These are phyloP conservation scores for Acipenser oxyrinchus DNA, from an alignment of 2,797 vertebrate species.

Conservation along the genomic window DNA sequence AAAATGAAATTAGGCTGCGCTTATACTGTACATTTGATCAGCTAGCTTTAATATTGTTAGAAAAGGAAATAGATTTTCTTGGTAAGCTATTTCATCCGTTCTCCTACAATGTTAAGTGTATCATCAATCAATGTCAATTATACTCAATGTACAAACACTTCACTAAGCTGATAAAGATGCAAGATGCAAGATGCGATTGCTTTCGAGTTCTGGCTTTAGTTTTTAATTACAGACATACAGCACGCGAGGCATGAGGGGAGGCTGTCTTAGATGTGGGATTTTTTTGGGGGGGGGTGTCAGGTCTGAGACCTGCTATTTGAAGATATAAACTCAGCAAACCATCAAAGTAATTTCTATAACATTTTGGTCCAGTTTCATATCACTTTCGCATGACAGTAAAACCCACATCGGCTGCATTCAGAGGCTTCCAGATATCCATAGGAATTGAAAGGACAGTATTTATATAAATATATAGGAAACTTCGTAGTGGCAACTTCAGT, in stretches of 20 bases:
- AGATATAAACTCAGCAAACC: neutral
- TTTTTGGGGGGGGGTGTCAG: neutral
- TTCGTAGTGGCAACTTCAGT: slow-evolving; percentile 27
- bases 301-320: neutral
- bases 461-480: neutral
- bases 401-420: neutral
- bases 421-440: neutral
- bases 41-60: too few species aligned
- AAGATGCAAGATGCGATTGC: neutral
- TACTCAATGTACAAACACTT: slow-evolving; percentile 2
- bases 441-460: too few species aligned
- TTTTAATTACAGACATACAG: neutral
- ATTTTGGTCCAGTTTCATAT: neutral
- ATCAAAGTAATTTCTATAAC: neutral
- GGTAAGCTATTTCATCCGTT: neutral
- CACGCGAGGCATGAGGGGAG: neutral
- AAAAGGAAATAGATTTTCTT: neutral
- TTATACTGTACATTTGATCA: too few species aligned
- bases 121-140: slow-evolving; percentile 1
- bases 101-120: neutral
- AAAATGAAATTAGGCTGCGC: too few species aligned
- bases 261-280: neutral
- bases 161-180: slow-evolving; percentile 4
- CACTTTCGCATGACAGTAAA: neutral
- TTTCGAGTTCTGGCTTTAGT: neutral